Conservation (phyloP, 2,888 invertebrate species). For the Pandemis heparana region DNA sequence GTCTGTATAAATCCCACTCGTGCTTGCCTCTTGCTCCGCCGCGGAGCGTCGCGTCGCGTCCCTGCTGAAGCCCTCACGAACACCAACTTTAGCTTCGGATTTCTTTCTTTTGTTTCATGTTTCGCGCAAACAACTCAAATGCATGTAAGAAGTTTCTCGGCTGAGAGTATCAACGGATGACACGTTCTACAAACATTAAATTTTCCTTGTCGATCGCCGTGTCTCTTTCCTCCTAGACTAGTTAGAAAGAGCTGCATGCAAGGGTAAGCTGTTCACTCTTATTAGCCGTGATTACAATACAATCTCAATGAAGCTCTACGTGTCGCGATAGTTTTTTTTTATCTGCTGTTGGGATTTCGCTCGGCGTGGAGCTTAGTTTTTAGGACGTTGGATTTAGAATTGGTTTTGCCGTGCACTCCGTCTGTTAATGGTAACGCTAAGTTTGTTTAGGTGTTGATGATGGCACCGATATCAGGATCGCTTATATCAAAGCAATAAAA, state of each 20-base stretch:
- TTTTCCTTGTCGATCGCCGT: not conserved
- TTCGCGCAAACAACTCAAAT: not conserved
- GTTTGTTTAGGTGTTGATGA: not conserved
- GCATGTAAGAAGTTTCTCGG: not conserved
- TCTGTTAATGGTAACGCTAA: not conserved
- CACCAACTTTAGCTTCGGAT: not conserved
- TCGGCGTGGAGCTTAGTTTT: not conserved
- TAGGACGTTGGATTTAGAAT: not conserved
- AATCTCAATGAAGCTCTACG: conserved; percentile 1
- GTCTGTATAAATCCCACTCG: too few species aligned
- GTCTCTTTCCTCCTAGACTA: not conserved
- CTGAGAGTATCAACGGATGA: not conserved
- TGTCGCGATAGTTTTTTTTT: not conserved
- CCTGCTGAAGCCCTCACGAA: not conserved
- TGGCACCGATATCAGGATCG: not conserved
- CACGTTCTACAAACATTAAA: not conserved
- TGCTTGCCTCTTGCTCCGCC: not conserved
- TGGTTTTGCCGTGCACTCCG: not conserved
- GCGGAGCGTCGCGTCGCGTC: not conserved
- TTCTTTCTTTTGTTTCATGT: conserved; percentile 9
- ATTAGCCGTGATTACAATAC: not conserved
- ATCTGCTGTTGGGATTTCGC: not conserved
- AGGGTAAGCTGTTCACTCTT: too few species aligned
- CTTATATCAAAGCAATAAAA: not conserved
- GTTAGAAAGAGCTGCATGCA: conserved; percentile 44